Conservation (phyloP, 1,140 invertebrate genomes). For the Ruditapes philippinarum region DNA sequence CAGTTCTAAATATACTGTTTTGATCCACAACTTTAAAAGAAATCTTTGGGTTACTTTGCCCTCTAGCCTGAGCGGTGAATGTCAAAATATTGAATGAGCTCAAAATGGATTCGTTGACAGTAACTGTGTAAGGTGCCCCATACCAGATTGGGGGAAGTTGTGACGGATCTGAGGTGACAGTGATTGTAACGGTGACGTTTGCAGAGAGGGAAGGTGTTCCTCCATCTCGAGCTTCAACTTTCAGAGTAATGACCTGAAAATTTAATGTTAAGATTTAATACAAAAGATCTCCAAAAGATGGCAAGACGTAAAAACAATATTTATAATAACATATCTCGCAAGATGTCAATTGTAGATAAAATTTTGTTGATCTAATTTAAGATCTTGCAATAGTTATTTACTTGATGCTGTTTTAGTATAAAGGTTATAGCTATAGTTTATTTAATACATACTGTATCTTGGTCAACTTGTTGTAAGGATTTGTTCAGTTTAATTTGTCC, state of each 20-base stretch:
- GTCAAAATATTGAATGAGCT: background rate
- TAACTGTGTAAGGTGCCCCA: background rate
- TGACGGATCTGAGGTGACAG: background rate
- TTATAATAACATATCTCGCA: too few relatives aligned
- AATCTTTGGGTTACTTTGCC: background rate
- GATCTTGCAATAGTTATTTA: too few relatives aligned
- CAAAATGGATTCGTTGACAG: background rate
- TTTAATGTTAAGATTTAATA: too few relatives aligned
- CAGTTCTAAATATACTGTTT: background rate
- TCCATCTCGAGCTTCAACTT: background rate
- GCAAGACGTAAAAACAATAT: too few relatives aligned
- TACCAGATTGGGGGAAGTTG: background rate
- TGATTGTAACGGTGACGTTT: background rate
- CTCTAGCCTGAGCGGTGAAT: background rate
- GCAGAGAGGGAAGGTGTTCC: background rate
- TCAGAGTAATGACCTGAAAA: background rate
- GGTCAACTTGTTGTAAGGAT: constrained; percentile 85
- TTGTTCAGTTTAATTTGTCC: constrained; percentile 88
- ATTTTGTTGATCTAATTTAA: too few relatives aligned
- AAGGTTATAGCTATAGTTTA: too few relatives aligned
- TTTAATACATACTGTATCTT: constrained; percentile 5
- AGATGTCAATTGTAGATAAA: too few relatives aligned
- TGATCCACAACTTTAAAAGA: background rate
- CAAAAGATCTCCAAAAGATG: too few relatives aligned
- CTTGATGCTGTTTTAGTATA: too few relatives aligned